A percentile compares a stretch with the other conserved stretches of the same genome.
Conservation (phyloP, 2,797 vertebrate genomes). For the Brachyalestes nurse region DNA sequence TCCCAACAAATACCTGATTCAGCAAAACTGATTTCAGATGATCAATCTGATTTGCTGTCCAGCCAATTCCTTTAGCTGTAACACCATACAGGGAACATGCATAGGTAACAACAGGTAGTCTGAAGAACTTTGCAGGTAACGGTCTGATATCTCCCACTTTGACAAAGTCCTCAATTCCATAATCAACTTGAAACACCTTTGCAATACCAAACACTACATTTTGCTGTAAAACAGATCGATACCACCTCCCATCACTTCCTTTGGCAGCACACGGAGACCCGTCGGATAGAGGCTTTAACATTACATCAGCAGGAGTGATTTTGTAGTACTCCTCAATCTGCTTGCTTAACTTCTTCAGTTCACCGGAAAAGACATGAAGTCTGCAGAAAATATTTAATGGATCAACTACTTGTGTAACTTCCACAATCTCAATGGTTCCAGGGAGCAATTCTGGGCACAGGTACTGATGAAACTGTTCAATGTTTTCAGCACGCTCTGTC, state of each 20-base stretch:
- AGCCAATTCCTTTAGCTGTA: constrained; percentile 71
- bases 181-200: constrained; percentile 86
- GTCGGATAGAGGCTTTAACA: constrained; percentile 71
- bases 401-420: constrained; percentile 86
- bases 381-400: constrained; percentile 88
- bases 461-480: constrained; percentile 71
- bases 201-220: constrained; percentile 59
- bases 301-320: constrained; percentile 54
- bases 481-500: constrained; percentile 25
- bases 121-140: constrained; percentile 79
- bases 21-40: constrained; percentile 80
- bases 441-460: constrained; percentile 84
- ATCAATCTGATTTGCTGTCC: constrained; percentile 72
- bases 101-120: constrained; percentile 88
- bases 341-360: constrained; percentile 82
- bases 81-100: constrained; percentile 80
- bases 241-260: constrained; percentile 87
- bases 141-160: constrained; percentile 72
- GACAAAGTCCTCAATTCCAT: constrained; percentile 83
- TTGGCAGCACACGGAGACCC: constrained; percentile 87
- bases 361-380: constrained; percentile 85
- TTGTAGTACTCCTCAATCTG: constrained; percentile 77
- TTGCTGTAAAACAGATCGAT: constrained; percentile 79
- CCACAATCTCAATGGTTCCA: constrained; percentile 81
- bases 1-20: constrained; percentile 75